Base-by-base conservation (phyloP, 30 jellyfish, hydroid and myxozoan genomes). In the Morbakka virulenta region DNA sequence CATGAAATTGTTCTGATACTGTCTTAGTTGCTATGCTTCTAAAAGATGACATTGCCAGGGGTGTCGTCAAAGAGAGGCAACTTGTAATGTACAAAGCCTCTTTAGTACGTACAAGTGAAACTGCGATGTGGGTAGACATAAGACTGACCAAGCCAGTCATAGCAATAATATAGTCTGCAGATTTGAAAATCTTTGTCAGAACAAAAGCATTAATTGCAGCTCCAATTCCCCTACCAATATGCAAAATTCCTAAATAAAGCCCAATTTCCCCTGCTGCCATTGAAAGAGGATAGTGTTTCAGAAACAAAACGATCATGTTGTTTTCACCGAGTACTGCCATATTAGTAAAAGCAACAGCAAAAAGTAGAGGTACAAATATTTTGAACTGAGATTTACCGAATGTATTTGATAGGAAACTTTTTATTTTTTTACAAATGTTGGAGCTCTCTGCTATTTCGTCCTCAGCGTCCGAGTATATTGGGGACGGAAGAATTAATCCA, bases 281-380 rank as follows among this genome's bases (percentile, higher is more conserved):
- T 14, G 73, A 36, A 72, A 82, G 62, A 32, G 94, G 94, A 3
- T 64, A 25, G 64, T 72, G 86, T 53, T 82, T 82, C 13, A 65
- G 23, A 47, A 70, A 82, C 17, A 82, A 29, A 9, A 72, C 65
- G 14, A 63, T n/a, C 0, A 82, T 57, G 3, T 47, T 72, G 27
- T 65, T 64, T 82, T 82, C 94, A 13, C 94, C 94, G 29, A 72
- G 67, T 4, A 72, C 52, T 4, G 94, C 87, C 11, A 80, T 34
- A 41, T 70, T 72, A 13, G 82, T 51, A 50, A 82, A 64, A 48
- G 72, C 63, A 0, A 82, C 94, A 2, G 87, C 67, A 2, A 35
- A 50, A 12, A 82, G 69, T 64, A 82, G 50, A 28, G 69, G 53
- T 6, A 41, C 57, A 41, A 41, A 41, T 17, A n/a, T 41, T 41